These are phyloP conservation scores for Trematocara stigmaticum DNA, from an alignment of 2,113 vertebrate genomes.

Conservation along the genomic window DNA sequence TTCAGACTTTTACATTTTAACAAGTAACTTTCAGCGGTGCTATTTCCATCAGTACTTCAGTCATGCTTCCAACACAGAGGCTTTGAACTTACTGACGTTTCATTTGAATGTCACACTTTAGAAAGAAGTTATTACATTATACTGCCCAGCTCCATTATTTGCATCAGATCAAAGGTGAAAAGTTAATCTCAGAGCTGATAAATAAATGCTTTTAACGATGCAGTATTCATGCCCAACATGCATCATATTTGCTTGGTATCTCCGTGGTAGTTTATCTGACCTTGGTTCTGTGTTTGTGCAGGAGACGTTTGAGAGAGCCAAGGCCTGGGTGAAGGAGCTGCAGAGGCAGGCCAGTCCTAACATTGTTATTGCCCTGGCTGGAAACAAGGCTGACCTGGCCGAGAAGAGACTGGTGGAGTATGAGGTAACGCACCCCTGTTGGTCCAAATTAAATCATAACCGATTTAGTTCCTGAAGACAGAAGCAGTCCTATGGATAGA, in stretches of 20 bases:
- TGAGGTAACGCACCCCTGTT: constrained; percentile 62
- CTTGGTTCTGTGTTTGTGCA: constrained; percentile 11
- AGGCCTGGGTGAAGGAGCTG: constrained; percentile 83
- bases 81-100: background rate
- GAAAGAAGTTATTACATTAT: background rate
- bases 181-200: background rate
- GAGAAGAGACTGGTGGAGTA: constrained; percentile 82
- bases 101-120: background rate
- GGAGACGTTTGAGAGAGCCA: constrained; percentile 81
- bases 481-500: background rate
- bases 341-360: constrained; percentile 83
- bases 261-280: background rate
- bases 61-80: background rate
- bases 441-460: background rate
- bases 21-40: background rate
- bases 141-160: background rate
- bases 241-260: background rate
- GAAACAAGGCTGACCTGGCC: constrained; percentile 80
- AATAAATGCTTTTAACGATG: background rate
- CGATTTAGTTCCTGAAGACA: background rate
- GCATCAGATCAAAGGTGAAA: background rate
- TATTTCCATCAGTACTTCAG: background rate
- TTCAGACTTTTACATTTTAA: background rate
- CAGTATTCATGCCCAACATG: background rate
- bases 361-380: constrained; percentile 80